phyloP scores from a whole-genome alignment of 2,113 vertebrate genomes.

The Lepisosteus osseus region DNA sequence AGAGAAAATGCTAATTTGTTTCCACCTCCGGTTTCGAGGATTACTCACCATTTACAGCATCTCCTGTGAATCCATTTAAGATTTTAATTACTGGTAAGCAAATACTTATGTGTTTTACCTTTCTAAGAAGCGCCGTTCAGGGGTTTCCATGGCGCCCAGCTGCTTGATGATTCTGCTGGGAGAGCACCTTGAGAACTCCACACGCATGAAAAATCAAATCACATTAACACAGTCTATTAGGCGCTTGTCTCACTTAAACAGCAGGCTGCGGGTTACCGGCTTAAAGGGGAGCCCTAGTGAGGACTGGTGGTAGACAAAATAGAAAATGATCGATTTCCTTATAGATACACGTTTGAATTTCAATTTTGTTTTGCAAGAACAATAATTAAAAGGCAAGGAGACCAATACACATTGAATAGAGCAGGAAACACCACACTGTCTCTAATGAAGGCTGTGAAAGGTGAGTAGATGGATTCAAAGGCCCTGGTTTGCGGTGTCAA shows the following conservation, averaged over 20 bases:
- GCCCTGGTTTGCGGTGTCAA: no score
- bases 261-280: background rate
- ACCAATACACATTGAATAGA: no score
- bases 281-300: background rate
- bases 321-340: background rate
- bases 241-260: background rate
- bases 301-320: background rate
- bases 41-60: conserved; percentile 19
- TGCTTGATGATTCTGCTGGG: conserved; percentile 26
- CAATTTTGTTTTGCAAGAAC: no score
- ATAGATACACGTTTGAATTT: background rate
- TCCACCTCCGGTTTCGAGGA: background rate
- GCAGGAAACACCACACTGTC: no score
- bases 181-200: conserved; percentile 22
- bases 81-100: conserved; percentile 24
- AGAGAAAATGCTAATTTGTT: background rate
- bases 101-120: conserved; percentile 26
- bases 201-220: background rate
- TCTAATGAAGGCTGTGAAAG: no score
- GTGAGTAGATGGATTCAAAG: no score
- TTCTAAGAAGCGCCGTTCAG: conserved; percentile 18
- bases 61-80: conserved; percentile 14
- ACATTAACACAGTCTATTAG: background rate
- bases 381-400: no score
- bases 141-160: conserved; percentile 42